A percentile compares a stretch with the other conserved stretches of the same genome.
phyloP scores from a whole-genome alignment of 92 coral and sea anemone species.

The Phenganax stokvisi region DNA sequence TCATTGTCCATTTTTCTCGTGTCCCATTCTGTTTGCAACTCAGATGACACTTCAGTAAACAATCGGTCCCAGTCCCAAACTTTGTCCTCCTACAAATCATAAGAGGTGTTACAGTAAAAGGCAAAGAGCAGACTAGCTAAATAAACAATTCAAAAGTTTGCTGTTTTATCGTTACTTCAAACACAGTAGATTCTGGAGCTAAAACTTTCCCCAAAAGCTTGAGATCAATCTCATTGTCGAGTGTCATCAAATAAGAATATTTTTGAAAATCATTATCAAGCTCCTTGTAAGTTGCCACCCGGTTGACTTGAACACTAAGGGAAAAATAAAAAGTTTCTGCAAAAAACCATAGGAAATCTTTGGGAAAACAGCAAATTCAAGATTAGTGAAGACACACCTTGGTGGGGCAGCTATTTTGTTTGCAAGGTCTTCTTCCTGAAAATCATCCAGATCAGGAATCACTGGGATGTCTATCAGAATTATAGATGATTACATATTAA shows the following conservation, averaged over 20 bases:
- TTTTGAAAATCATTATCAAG: slow-evolving; percentile 89
- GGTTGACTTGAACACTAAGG: slow-evolving; percentile 86
- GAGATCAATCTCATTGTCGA: slow-evolving; percentile 91
- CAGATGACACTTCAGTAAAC: slow-evolving; percentile 91
- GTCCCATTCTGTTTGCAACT: slow-evolving; percentile 96
- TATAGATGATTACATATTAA: not conserved
- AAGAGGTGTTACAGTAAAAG: not conserved
- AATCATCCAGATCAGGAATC: slow-evolving; percentile 92
- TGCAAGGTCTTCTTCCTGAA: slow-evolving; percentile 92
- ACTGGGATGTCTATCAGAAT: slow-evolving; percentile 65
- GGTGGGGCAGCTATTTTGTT: slow-evolving; percentile 98
- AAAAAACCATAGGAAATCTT: not conserved
- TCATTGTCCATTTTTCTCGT: slow-evolving; percentile 28
- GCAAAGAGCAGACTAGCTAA: not conserved
- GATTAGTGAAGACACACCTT: slow-evolving; percentile 44
- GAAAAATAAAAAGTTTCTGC: not conserved
- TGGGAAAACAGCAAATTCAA: not conserved
- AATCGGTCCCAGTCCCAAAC: slow-evolving; percentile 96
- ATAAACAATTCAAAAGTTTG: not conserved
- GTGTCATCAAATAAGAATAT: slow-evolving; percentile 77
- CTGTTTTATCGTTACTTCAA: slow-evolving; percentile 56
- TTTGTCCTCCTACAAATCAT: slow-evolving; percentile 71
- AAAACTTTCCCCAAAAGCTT: slow-evolving; percentile 82
- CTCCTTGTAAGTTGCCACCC: slow-evolving; percentile 95
- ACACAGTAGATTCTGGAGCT: slow-evolving; percentile 87